Base-by-base conservation (phyloP, 2,888 invertebrate species). In the Corythucha ciliata region DNA sequence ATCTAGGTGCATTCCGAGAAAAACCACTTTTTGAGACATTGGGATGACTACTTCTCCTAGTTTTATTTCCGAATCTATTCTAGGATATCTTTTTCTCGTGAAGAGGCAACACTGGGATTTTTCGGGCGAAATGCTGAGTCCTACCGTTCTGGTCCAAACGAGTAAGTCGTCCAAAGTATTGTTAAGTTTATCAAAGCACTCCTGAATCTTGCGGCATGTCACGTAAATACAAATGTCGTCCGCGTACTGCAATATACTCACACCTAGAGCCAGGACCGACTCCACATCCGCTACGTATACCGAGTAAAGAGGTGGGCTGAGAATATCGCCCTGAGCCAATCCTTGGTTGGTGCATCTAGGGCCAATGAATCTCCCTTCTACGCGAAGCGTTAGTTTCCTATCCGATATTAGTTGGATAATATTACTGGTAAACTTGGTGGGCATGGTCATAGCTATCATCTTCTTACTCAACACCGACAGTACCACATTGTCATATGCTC, bases 141-240 rank as follows among this genome's bases (percentile, higher is more conserved):
- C 37, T n/a, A 21, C 22, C 21, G 10, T 20, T 12, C 22, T n/a
- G n/a, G 21, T 21, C 37, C 37, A 16, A 21, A 21, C 22, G 2
- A 21, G 8, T 22, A 37, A 10, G 18, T 37, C n/a, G 6, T 37
- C 22, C 21, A 4, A 10, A 2, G 12, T 10, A 16, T 20, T 12
- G 22, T 37, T 22, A 16, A 37, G 37, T 20, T 21, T 20, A 14
- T 20, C 1, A 37, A 37, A 21, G 4, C 37, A 20, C 20, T 12
- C n/a, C 10, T 37, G 10, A 6, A 37, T 7, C 37, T 37, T 8
- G 5, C 22, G 21, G 22, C 37, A 37, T n/a, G 20, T 22, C n/a
- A 37, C 37, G 37, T 21, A 37, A 10, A 22, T 22, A 37, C 37
- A 37, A 16, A 37, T n/a, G 37, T 37, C 37, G 4, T 37, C 37